Percentiles rank a stretch among this genome's conserved stretches.
Evolutionary conservation across 92 coral and sea anemone genomes (phyloP).

Genomic region (Meandrina meandrites): DNA sequence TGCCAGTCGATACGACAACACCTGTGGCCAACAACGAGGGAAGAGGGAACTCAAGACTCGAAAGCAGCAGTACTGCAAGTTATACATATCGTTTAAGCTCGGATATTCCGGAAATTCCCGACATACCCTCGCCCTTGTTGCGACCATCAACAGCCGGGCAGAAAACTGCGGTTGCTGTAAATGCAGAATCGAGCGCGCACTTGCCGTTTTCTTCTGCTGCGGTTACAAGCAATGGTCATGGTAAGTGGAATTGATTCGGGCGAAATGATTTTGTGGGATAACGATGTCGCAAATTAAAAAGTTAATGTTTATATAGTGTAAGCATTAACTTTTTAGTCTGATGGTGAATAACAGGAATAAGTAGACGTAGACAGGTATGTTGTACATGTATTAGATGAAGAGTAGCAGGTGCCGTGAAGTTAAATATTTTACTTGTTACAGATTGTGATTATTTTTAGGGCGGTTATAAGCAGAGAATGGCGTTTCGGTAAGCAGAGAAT

Average conservation of each 20-base stretch:
- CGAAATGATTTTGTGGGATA: background rate
- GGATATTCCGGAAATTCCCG: slow-evolving; percentile 31
- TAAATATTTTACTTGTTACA: too few relatives aligned
- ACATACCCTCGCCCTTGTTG: slow-evolving; percentile 42
- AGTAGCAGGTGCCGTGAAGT: too few relatives aligned
- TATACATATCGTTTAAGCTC: background rate
- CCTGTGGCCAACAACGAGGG: background rate
- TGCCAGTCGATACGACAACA: background rate
- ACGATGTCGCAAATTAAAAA: too few relatives aligned
- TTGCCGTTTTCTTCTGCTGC: slow-evolving; percentile 18
- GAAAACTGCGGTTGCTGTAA: background rate
- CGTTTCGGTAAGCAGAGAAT: too few relatives aligned
- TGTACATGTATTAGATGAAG: too few relatives aligned
- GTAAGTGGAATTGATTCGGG: background rate
- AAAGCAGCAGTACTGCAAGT: background rate
- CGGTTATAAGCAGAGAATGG: too few relatives aligned
- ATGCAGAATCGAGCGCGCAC: background rate
- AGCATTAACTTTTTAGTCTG: too few relatives aligned
- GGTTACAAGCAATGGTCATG: background rate
- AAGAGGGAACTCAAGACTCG: background rate
- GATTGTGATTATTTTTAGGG: too few relatives aligned
- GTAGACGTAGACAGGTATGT: too few relatives aligned
- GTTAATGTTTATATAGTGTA: too few relatives aligned
- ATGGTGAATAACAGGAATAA: too few relatives aligned
- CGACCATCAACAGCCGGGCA: slow-evolving; percentile 24